Base-by-base conservation (phyloP, 1,140 invertebrate species). In the Tetramorium alpestre region DNA sequence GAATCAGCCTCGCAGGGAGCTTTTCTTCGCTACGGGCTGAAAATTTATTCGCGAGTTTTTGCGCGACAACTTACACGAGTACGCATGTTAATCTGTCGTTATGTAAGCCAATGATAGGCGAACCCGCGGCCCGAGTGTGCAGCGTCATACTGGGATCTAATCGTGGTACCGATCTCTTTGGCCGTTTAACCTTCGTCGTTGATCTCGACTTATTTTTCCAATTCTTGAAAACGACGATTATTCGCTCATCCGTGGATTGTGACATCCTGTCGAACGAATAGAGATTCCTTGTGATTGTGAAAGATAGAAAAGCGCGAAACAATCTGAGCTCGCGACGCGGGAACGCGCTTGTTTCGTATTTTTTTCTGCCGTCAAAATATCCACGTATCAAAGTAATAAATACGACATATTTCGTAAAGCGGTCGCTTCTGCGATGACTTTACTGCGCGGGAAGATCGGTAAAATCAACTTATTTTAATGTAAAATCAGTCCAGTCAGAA, bases 21-120 rank as follows among this genome's bases (percentile, higher is more conserved):
- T 22, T 5, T 7, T 8, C 7, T 60, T 28, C 3, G 33, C 2
- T 6, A 10, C 3, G 7, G 4, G 16, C 44, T 7, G 25, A 47
- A 8, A n/a, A 38, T 73, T 33, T 49, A 10, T 73, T 22, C 58
- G 22, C 5, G 47, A 82, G 33, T 7, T 28, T 80, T 18, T 41
- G 2, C 47, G 28, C 41, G 6, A 62, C 25, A 16, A 51, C 49
- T 73, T 33, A 41, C 8, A 22, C 64, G 38, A 67, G 41, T 4
- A 49, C 41, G 22, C 75, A 28, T 6, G 41, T 73, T 49, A 75
- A 75, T 84, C 54, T 38, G 28, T 62, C 13, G 80, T 84, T 84
- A 84, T 22, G 4, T 84, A 84, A 84, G 69, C 44, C 25, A 38
- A 84, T 60, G 69, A 84, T 84, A 73, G 54, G 69, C 41, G 8